A percentile compares a stretch with the other conserved stretches of the same genome.
Conservation (phyloP, 2,797 vertebrate genomes). For the Geotrypetes seraphini region DNA sequence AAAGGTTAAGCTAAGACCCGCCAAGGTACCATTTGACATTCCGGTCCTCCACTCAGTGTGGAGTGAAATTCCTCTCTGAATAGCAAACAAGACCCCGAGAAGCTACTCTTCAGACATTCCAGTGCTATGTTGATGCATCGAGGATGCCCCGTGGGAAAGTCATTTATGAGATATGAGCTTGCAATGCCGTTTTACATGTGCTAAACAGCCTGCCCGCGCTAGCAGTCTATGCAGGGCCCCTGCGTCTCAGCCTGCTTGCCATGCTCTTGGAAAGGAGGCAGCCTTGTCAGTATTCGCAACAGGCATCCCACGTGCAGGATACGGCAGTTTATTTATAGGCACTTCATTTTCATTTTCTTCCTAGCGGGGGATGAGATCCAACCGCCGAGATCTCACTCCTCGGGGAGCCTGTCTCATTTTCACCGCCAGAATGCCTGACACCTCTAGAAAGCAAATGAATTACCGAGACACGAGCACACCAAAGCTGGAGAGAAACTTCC, state of each 20-base stretch:
- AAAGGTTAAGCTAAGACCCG: too few species aligned
- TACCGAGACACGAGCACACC: neutral
- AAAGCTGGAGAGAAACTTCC: neutral
- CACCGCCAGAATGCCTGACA: conserved; percentile 5
- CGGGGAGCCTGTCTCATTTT: conserved; percentile 8
- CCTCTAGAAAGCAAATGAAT: conserved; percentile 15
- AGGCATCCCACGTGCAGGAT: conserved; percentile 15
- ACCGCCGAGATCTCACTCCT: conserved; percentile 8
- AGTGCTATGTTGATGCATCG: too few species aligned
- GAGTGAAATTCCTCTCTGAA: too few species aligned
- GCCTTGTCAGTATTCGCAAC: conserved; percentile 19
- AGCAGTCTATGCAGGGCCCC: too few species aligned
- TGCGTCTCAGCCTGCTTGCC: neutral
- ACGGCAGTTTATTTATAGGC: conserved; percentile 21
- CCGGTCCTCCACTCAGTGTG: too few species aligned
- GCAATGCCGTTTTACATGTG: too few species aligned
- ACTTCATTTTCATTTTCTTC: conserved; percentile 20
- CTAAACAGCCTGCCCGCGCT: too few species aligned
- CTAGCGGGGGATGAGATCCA: conserved; percentile 13
- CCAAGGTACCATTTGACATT: too few species aligned
- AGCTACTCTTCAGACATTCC: too few species aligned
- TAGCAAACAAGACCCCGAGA: too few species aligned
- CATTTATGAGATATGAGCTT: too few species aligned
- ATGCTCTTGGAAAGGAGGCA: neutral
- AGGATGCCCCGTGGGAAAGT: too few species aligned